phyloP scores from a whole-genome alignment of 2,113 vertebrate genomes.

The Eleginops maclovinus region DNA sequence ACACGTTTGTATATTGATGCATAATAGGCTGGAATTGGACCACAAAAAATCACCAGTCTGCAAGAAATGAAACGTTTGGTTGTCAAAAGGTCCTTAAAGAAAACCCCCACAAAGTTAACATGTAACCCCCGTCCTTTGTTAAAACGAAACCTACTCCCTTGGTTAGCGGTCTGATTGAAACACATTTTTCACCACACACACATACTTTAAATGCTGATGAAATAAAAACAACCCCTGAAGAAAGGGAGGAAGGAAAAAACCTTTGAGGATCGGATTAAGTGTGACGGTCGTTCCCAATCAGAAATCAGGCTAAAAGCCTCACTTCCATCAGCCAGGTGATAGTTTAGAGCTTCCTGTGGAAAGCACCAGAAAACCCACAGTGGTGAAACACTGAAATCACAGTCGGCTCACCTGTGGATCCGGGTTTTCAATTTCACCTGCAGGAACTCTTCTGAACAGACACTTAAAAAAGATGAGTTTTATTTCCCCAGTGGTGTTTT shows the following conservation, averaged over 20 bases:
- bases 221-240: neutral
- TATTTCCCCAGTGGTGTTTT: neutral
- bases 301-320: constrained; percentile 2
- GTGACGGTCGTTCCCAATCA: neutral
- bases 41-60: too few relatives aligned
- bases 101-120: too few relatives aligned
- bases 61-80: too few relatives aligned
- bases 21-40: too few relatives aligned
- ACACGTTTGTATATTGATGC: too few relatives aligned
- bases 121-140: too few relatives aligned
- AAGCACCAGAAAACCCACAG: constrained; percentile 79
- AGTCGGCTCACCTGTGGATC: constrained; percentile 62
- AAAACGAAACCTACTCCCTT: too few relatives aligned
- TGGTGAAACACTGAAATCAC: constrained; percentile 48
- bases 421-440: constrained; percentile 58
- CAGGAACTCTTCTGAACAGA: neutral
- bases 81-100: too few relatives aligned
- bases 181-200: neutral
- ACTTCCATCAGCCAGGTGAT: constrained; percentile 11
- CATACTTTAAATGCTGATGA: neutral
- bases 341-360: constrained; percentile 65
- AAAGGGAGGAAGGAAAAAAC: neutral
- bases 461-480: neutral
- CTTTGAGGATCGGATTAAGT: neutral
- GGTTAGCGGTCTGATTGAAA: too few relatives aligned